phyloP scores from a whole-genome alignment of 1,140 invertebrate genomes.

The Drosophila saltans region DNA sequence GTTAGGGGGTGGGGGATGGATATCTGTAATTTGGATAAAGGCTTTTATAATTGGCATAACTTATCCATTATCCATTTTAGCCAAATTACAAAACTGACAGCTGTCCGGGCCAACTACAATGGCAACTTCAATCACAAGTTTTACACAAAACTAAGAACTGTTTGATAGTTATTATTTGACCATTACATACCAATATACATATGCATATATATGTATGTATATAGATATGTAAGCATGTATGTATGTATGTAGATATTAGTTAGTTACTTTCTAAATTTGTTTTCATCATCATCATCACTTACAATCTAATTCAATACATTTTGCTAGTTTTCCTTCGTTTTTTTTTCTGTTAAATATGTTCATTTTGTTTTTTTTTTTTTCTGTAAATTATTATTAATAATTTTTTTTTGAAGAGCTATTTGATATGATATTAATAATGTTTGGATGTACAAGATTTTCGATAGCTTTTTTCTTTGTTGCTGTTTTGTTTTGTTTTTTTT shows the following conservation, averaged over 20 bases:
- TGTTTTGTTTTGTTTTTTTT: background rate
- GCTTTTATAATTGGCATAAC: slow-evolving; percentile 60
- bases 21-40: slow-evolving; percentile 46
- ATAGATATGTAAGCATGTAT: background rate
- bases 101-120: slow-evolving; percentile 32
- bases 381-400: background rate
- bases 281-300: background rate
- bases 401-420: slow-evolving; percentile 65
- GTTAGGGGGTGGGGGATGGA: no score
- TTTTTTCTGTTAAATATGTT: background rate
- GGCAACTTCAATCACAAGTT: slow-evolving; percentile 1
- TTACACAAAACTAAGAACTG: background rate
- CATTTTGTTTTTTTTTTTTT: slow-evolving; percentile 22
- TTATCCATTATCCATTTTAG: slow-evolving; percentile 71
- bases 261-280: slow-evolving; percentile 19
- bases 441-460: slow-evolving; percentile 14
- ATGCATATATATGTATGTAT: background rate
- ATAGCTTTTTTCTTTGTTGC: background rate
- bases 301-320: slow-evolving; percentile 38
- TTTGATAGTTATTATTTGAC: no score
- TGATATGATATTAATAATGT: slow-evolving; percentile 29
- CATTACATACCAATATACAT: no score
- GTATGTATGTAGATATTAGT: background rate
- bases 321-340: slow-evolving; percentile 18
- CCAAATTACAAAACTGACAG: slow-evolving; percentile 64